Conservation (phyloP, 2,888 invertebrate genomes). For the Hypolimnas misippus region DNA sequence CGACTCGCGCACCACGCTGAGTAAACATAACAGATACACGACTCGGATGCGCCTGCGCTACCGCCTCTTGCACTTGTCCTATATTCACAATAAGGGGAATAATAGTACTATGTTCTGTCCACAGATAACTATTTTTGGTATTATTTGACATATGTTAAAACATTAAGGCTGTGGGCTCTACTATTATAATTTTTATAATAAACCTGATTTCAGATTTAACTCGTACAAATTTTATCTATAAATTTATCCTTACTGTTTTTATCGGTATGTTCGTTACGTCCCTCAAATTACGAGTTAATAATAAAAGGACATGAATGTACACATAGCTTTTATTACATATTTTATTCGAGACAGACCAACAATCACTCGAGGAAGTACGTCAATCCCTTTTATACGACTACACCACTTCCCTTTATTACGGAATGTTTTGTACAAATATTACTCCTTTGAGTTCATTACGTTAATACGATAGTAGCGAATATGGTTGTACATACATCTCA, state of each 20-base stretch:
- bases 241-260: slow-evolving; percentile 22
- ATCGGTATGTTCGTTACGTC: slow-evolving; percentile 26
- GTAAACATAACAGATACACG: slow-evolving; percentile 71
- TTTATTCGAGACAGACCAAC: slow-evolving; percentile 38
- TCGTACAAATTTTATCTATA: not conserved
- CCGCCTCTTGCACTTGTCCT: slow-evolving; percentile 41
- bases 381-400: slow-evolving; percentile 47
- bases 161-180: too few relatives aligned
- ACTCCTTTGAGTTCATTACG: slow-evolving; percentile 50
- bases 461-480: slow-evolving; percentile 46
- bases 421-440: slow-evolving; percentile 58
- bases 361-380: slow-evolving; percentile 43
- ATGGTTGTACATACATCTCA: slow-evolving; percentile 43
- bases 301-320: slow-evolving; percentile 36
- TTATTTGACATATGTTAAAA: not conserved
- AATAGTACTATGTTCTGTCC: too few relatives aligned
- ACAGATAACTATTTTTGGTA: slow-evolving; percentile 12
- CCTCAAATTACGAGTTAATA: slow-evolving; percentile 27
- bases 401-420: slow-evolving; percentile 51
- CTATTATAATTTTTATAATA: too few relatives aligned
- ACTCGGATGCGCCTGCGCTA: slow-evolving; percentile 56
- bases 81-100: slow-evolving; percentile 36
- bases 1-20: slow-evolving; percentile 65
- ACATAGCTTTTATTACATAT: slow-evolving; percentile 37
- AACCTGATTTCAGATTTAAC: not conserved